Conservation (phyloP, 2,113 vertebrate genomes). For the Elanoides forficatus region DNA sequence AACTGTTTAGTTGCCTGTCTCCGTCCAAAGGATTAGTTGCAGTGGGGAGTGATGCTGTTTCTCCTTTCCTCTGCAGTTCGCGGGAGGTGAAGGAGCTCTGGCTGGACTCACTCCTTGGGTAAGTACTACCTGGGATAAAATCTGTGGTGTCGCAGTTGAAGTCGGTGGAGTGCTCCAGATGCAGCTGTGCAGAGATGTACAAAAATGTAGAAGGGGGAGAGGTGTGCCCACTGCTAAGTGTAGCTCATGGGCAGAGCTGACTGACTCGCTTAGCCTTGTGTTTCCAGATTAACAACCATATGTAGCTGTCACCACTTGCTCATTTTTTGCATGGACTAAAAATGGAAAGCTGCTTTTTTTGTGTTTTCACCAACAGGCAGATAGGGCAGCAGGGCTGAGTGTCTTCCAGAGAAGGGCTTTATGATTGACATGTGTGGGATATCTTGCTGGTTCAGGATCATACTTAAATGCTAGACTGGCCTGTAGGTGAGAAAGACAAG, state of each 20-base stretch:
- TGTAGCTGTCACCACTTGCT: background rate
- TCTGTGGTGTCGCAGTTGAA: rapidly evolving
- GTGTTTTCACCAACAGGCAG: background rate
- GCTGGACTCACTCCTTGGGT: conserved; percentile 81
- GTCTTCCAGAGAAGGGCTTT: background rate
- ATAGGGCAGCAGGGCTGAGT: background rate
- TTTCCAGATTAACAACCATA: background rate
- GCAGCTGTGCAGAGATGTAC: background rate
- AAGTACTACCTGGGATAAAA: conserved; percentile 30
- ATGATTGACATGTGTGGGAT: background rate
- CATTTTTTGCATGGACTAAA: background rate
- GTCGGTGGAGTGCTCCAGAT: background rate
- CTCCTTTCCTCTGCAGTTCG: conserved; percentile 64
- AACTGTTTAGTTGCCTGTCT: conserved; percentile 44
- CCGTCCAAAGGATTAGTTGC: conserved; percentile 66
- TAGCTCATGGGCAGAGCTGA: background rate
- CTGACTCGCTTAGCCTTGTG: background rate
- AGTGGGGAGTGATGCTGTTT: conserved; percentile 71
- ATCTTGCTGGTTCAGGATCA: background rate
- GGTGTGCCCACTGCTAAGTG: background rate
- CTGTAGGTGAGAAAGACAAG: background rate
- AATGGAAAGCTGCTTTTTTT: background rate
- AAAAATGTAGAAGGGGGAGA: background rate
- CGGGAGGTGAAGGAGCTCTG: conserved; percentile 80
- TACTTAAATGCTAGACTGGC: background rate